Evolutionary conservation across 2,888 invertebrate genomes (phyloP).

Genomic region (Mythimna impura): DNA sequence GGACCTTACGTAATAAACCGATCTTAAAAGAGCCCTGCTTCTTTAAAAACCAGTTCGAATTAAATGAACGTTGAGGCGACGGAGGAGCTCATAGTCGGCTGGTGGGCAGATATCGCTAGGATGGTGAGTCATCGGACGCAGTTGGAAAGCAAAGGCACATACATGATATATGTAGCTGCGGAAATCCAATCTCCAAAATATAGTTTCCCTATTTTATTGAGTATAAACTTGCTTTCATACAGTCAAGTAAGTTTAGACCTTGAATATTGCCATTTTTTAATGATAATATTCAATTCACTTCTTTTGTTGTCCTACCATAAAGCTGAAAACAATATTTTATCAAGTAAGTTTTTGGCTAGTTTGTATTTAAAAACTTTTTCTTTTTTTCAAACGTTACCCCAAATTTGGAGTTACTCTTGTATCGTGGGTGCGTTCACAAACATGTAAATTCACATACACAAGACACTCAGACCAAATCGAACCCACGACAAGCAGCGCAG

Average conservation of each 20-base stretch:
- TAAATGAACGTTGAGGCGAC: constrained; percentile 41
- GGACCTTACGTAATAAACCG: constrained; percentile 67
- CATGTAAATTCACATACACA: no score
- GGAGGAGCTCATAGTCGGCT: constrained; percentile 54
- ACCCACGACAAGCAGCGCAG: no score
- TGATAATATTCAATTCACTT: no score
- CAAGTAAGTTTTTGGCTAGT: background rate
- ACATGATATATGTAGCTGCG: constrained; percentile 44
- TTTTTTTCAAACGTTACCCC: no score
- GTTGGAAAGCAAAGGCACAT: constrained; percentile 52
- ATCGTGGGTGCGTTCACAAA: no score
- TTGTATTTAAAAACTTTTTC: background rate
- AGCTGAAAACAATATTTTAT: background rate
- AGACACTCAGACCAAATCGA: no score
- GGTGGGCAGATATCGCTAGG: constrained; percentile 55
- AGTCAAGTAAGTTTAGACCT: background rate
- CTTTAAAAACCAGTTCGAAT: constrained; percentile 63
- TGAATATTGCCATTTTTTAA: background rate
- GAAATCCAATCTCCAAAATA: constrained; percentile 47
- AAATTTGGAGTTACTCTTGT: no score
- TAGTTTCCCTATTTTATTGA: constrained; percentile 31
- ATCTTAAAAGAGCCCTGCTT: constrained; percentile 61
- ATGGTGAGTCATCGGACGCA: constrained; percentile 66
- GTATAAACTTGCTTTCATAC: constrained; percentile 11
- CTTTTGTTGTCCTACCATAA: background rate